Evolutionary conservation across 2,797 vertebrate genomes (phyloP), one percentile per base, ranked within the genome.

Genomic region (Valencia hispanica): DNA sequence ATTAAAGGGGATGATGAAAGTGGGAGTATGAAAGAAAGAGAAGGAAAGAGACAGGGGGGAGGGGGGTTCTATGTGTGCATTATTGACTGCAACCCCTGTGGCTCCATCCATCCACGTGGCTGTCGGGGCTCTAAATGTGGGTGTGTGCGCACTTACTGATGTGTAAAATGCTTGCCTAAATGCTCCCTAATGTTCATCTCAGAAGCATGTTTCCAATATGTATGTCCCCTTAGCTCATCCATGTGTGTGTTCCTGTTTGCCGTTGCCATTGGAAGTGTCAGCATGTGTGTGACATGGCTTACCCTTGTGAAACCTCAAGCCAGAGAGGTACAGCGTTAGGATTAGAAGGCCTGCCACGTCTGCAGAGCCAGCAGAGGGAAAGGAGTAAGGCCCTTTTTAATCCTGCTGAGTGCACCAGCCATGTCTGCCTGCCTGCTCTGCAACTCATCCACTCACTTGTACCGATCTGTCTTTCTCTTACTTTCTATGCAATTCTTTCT

Each of bases 321-420:
- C 83, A 89, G 83, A 77, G 70, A 86, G 84, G 87, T 90, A 88
- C 87, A 90, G 86, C 84, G 82, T 66, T 74, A 84, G 86, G 89
- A 93, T 94, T 92, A 92, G 87, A 91, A 89, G 84, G 86, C 90
- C 88, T 83, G 90, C 89, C 91, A 92, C 87, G 86, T 93, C 88
- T 88, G 89, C 86, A 84, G 75, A 83, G 88, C 87, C 86, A 87
- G 88, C 89, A 85, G 84, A 84, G 87, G 78, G 87, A 84, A 91
- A 84, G 73, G 81, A 88, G 84, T 70, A 17, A 79, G 89, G 77
- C 78, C 87, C 74, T 84, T 88, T 92, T 93, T 93, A 92, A 94
- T 92, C 93, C 89, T 88, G 90, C 92, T 89, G 91, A 92, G 92
- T 93, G 90, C 88, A 89, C 82, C 87, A 81, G 84, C 88, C 86